These are phyloP conservation scores for Podiceps cristatus DNA, from an alignment of 2,113 vertebrate species.

Conservation along the genomic window DNA sequence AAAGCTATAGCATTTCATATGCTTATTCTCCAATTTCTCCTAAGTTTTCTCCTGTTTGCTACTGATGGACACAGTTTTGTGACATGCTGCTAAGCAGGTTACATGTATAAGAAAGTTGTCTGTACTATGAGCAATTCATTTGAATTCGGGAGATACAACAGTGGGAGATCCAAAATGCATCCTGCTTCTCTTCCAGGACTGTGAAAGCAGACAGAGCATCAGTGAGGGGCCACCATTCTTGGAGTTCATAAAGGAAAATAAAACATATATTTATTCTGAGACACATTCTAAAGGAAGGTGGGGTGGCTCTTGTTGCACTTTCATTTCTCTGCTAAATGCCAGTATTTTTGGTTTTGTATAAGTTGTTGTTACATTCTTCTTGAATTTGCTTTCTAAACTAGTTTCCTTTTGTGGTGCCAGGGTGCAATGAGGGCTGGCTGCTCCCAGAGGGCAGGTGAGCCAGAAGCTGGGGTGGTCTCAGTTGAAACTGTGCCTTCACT, in stretches of 20 bases:
- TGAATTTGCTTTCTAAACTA: neutral
- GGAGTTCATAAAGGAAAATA: neutral
- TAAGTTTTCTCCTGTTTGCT: neutral
- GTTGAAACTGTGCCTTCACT: neutral
- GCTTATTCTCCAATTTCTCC: neutral
- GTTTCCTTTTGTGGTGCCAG: neutral
- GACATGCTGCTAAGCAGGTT: neutral
- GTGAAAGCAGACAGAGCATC: neutral
- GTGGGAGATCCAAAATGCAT: neutral
- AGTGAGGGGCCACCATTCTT: neutral
- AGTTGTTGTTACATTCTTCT: neutral
- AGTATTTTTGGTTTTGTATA: neutral
- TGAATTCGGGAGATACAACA: neutral
- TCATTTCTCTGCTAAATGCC: neutral
- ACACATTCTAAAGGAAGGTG: neutral
- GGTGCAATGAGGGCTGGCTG: accelerated
- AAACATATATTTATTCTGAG: neutral
- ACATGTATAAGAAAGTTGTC: neutral
- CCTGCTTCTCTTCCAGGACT: neutral
- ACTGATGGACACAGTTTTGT: neutral
- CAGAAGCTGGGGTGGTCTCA: neutral
- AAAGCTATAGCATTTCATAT: neutral
- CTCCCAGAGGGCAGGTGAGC: neutral
- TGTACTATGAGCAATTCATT: neutral
- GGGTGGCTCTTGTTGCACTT: neutral